phyloP scores from a whole-genome alignment of 2,797 vertebrate species.

The Varecia variegata region DNA sequence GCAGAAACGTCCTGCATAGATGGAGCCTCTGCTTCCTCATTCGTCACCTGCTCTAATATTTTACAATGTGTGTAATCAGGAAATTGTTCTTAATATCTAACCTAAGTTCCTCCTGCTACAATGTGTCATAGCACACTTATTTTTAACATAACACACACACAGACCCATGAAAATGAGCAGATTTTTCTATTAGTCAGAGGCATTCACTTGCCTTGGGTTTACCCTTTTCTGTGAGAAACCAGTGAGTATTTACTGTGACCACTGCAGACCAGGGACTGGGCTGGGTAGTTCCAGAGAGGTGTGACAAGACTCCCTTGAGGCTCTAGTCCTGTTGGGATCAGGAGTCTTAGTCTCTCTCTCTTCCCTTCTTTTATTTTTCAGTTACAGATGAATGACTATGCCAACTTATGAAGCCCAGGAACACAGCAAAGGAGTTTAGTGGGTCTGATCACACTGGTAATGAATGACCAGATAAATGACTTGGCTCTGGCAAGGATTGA shows the following conservation, averaged over 20 bases:
- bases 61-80: constrained; percentile 41
- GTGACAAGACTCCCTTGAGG: background rate
- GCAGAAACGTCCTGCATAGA: background rate
- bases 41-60: constrained; percentile 40
- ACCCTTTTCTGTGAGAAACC: background rate
- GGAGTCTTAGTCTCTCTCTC: background rate
- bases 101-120: constrained; percentile 34
- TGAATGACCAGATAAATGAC: background rate
- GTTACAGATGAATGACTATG: background rate
- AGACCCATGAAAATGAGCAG: constrained; percentile 55
- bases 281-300: background rate
- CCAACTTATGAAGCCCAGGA: background rate
- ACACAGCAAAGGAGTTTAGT: background rate
- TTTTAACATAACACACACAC: constrained; percentile 45
- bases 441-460: background rate
- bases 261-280: background rate
- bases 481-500: background rate
- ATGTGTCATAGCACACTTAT: background rate
- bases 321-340: background rate
- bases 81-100: constrained; percentile 46
- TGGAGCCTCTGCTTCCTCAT: constrained; percentile 45
- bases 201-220: constrained; percentile 8
- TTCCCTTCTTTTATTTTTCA: background rate
- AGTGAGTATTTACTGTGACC: background rate
- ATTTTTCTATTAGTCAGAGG: constrained; percentile 62